Conservation (phyloP, 92 coral and sea anemone species). For the Bergia sp. region DNA sequence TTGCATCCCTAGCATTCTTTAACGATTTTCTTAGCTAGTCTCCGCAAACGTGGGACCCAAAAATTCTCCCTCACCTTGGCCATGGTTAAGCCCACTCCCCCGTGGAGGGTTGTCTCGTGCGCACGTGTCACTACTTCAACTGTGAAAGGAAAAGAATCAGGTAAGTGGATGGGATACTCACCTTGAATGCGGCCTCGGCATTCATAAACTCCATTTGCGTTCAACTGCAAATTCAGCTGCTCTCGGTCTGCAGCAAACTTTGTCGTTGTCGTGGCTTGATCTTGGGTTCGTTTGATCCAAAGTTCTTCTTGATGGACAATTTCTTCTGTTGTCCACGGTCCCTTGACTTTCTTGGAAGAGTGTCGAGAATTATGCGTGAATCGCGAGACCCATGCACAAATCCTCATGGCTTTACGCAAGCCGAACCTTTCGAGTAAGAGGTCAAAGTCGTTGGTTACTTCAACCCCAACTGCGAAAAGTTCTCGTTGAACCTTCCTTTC, state of each 20-base stretch:
- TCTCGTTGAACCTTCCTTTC: constrained; percentile 70
- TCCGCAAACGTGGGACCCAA: constrained; percentile 73
- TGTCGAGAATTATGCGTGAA: constrained; percentile 65
- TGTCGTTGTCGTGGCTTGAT: constrained; percentile 10
- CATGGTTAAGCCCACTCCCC: constrained; percentile 65
- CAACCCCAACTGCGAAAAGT: constrained; percentile 63
- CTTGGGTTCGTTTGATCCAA: constrained; percentile 60
- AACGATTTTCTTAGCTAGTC: constrained; percentile 51
- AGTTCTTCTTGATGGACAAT: constrained; percentile 34
- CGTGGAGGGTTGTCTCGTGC: constrained; percentile 64
- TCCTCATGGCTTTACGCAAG: constrained; percentile 72
- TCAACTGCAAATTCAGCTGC: constrained; percentile 61
- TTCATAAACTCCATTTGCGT: constrained; percentile 52
- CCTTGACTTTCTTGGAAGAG: constrained; percentile 48
- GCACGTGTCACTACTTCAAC: constrained; percentile 55
- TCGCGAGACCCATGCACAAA: constrained; percentile 75
- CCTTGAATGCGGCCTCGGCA: constrained; percentile 71
- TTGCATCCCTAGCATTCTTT: constrained; percentile 65
- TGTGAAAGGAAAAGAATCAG: constrained; percentile 52
- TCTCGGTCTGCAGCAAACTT: constrained; percentile 54
- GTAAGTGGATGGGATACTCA: constrained; percentile 60
- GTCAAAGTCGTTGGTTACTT: constrained; percentile 50
- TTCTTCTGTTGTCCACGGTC: constrained; percentile 56
- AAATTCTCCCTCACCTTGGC: constrained; percentile 60
- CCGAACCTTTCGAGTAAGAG: constrained; percentile 65